Evolutionary conservation across 30 jellyfish, hydroid and myxozoan genomes (phyloP), one percentile per base, ranked within the genome.

Genomic region (Mastigias papua): DNA sequence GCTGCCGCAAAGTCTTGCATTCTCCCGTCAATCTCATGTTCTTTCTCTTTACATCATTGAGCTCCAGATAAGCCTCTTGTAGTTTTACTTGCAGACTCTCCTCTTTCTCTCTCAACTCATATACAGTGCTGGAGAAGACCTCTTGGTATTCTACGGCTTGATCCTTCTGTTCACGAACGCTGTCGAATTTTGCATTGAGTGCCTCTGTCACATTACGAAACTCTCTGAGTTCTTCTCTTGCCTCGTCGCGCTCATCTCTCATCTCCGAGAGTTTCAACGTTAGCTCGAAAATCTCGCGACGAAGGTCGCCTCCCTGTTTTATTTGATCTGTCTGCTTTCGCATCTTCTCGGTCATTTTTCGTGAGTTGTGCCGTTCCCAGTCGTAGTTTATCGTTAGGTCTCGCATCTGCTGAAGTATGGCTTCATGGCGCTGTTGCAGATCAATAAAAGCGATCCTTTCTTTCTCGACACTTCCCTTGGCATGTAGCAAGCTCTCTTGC

Each of bases 311-410:
- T 5, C 89, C 97, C 27, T 57, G 84, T 9, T 54, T 74, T 62
- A 81, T 81, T 69, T 85, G 91, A 58, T 90, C 91, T 20, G 64
- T 85, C 68, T 94, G 97, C 26, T 73, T 64, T 74, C 92, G 81
- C 79, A 89, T 95, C 73, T 83, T 86, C 77, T 83, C 94, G 69
- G 80, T 67, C 91, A 94, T 84, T 34, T 90, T 89, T 33, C 61
- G 78, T 20, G 99, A 89, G 62, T 90, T 95, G n/a, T 90, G 80
- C 48, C 97, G 23, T 69, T 84, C 93, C 65, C 71, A 87, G 42
- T 94, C 99, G 84, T 89, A 94, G 57, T 89, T 94, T 23, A 94
- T 89, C 85, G 97, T 86, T 54, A 94, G 64, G 60, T 94, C 99
- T 64, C 92, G 86, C 20, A 94, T 48, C 58, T 89, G 97, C 73